Percentiles rank a stretch among this genome's conserved stretches.
These are phyloP conservation scores for Asobara japonica DNA, from an alignment of 1,140 invertebrate species.

Conservation along the genomic window DNA sequence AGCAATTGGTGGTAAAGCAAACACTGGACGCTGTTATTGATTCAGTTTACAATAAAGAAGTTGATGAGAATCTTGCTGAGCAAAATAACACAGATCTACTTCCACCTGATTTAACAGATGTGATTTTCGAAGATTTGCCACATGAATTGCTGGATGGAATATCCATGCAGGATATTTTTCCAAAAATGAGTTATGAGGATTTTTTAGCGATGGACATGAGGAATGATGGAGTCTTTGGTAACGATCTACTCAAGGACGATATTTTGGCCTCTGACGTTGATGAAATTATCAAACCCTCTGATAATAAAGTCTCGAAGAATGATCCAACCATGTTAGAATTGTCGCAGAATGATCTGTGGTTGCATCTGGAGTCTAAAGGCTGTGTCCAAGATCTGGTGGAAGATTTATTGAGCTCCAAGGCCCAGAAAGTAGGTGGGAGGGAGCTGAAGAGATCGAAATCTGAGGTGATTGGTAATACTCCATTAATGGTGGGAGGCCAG, in stretches of 20 bases:
- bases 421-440: constrained; percentile 59
- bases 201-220: constrained; percentile 70
- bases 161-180: constrained; percentile 79
- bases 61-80: constrained; percentile 71
- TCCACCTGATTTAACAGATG: constrained; percentile 83
- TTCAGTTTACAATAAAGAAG: constrained; percentile 72
- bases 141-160: constrained; percentile 83
- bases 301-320: constrained; percentile 48
- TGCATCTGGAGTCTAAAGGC: constrained; percentile 66
- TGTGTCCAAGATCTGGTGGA: constrained; percentile 71
- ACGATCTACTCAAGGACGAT: constrained; percentile 63
- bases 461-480: constrained; percentile 69
- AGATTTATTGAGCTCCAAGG: constrained; percentile 69
- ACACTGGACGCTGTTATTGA: constrained; percentile 70
- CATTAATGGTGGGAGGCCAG: constrained; percentile 62
- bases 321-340: constrained; percentile 46
- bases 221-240: constrained; percentile 67
- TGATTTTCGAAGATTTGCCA: constrained; percentile 84
- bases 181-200: constrained; percentile 73
- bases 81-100: constrained; percentile 80
- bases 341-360: constrained; percentile 56
- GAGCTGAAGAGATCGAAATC: constrained; percentile 74
- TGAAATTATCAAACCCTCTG: constrained; percentile 48
- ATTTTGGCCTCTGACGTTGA: constrained; percentile 57
- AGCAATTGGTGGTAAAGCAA: constrained; percentile 70